A percentile compares a stretch with the other conserved stretches of the same genome.
phyloP scores from a whole-genome alignment of 2,113 vertebrate species.

The Galemys pyrenaicus region DNA sequence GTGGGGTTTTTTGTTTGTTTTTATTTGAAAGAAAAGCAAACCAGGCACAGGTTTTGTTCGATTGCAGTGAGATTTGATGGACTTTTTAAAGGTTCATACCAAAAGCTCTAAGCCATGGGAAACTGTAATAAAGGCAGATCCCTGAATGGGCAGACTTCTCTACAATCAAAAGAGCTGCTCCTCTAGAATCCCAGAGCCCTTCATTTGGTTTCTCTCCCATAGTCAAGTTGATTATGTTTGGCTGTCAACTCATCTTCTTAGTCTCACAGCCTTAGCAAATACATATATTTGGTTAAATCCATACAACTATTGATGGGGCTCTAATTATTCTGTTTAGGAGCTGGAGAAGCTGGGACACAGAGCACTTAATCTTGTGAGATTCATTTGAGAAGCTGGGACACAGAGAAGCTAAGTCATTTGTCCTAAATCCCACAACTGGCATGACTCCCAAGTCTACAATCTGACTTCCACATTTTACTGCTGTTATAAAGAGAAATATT shows the following conservation, averaged over 20 bases:
- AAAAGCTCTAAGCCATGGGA: background rate
- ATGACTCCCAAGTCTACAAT: background rate
- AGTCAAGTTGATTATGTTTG: background rate
- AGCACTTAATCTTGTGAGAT: too few species aligned
- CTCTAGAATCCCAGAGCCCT: background rate
- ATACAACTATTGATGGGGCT: background rate
- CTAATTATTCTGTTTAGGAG: background rate
- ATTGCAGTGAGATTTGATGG: background rate
- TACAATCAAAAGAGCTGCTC: background rate
- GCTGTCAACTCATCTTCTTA: background rate
- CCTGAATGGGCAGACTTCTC: background rate
- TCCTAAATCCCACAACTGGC: background rate
- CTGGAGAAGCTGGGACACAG: background rate
- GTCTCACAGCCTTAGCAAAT: background rate
- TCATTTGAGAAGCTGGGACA: conserved; percentile 6
- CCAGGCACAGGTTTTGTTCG: background rate
- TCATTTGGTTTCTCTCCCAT: background rate
- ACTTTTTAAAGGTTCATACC: background rate
- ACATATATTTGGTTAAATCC: background rate
- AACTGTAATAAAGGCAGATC: background rate
- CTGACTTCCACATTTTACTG: too few species aligned
- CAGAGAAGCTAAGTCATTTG: conserved; percentile 4
- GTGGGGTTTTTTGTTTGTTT: background rate
- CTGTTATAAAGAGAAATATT: background rate
- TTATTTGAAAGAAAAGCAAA: background rate